Evolutionary conservation across 2,888 invertebrate species (phyloP).

Genomic region (Steinernema carpocapsae): DNA sequence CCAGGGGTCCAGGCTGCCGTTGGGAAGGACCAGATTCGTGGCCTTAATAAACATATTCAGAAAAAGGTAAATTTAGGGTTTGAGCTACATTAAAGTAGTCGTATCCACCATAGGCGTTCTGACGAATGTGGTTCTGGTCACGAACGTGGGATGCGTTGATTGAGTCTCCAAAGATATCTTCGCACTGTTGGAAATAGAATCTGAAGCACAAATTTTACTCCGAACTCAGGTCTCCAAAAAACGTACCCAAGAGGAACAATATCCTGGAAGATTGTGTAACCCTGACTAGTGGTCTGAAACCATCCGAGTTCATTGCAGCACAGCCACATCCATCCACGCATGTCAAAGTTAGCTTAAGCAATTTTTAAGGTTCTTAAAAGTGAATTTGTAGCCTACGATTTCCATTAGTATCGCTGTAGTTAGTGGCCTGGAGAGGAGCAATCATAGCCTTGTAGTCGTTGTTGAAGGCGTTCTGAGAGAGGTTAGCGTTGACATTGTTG

Average conservation of each 20-base stretch:
- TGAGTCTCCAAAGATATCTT: slow-evolving; percentile 50
- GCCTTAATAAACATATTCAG: no score
- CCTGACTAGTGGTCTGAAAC: slow-evolving; percentile 58
- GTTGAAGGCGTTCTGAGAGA: not conserved
- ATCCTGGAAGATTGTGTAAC: slow-evolving; percentile 53
- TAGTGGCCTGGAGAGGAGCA: no score
- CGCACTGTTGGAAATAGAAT: slow-evolving; percentile 55
- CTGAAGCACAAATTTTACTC: not conserved
- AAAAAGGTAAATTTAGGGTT: slow-evolving; percentile 18
- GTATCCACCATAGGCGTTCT: slow-evolving; percentile 40
- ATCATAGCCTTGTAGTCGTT: not conserved
- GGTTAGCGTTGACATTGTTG: not conserved
- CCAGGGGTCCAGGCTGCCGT: slow-evolving; percentile 64
- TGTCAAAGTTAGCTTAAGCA: not conserved
- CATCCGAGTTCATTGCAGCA: slow-evolving; percentile 64
- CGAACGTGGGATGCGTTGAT: slow-evolving; percentile 41
- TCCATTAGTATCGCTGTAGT: not conserved
- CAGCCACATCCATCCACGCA: slow-evolving; percentile 46
- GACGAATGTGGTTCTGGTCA: slow-evolving; percentile 37
- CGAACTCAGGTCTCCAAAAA: not conserved
- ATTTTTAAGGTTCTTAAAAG: not conserved
- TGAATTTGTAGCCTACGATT: not conserved
- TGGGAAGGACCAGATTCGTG: slow-evolving; percentile 59
- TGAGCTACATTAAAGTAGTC: slow-evolving; percentile 45
- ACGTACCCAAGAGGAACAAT: slow-evolving; percentile 46